Base-by-base conservation (phyloP, 1,140 invertebrate genomes). In the Drosophila bocqueti region DNA sequence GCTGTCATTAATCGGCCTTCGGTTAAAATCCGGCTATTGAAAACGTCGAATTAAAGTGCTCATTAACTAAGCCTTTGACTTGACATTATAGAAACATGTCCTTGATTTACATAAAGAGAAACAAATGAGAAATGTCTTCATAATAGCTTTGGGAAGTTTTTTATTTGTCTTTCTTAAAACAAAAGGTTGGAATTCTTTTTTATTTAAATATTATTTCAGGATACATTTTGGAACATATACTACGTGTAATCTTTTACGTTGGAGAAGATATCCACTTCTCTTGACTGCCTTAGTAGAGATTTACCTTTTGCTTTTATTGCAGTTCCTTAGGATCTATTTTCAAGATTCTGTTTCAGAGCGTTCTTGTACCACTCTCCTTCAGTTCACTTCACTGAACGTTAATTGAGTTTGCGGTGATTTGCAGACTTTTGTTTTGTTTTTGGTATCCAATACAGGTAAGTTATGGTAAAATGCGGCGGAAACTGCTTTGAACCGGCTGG, bases 401-500 rank as follows among this genome's bases (percentile, higher is more conserved):
- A 80, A 72, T 77, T 85, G 43, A 72, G 47, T 18, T 60, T 74
- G 73, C 66, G 73, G 16, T 57, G 73, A 69, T 73, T 84, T 69
- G 9, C 38, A 59, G 61, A 38, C 52, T 26, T 34, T 58, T 74
- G 49, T 36, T 50, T 43, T 21, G 55, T 42, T 50, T 50, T 43
- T 21, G 59, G 46, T 62, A 63, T 72, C 31, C 50, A 42, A 42
- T 72, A 29, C 55, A 45, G 61, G 61, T 61, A 47, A 21, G 26
- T 43, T 63, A 29, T 26, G 42, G 64, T 61, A 31, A 52, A 34
- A 57, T 49, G 59, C 65, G 68, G 82, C 72, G 60, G 15, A 61
- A 79, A 85, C 74, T 60, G 58, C 82, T 85, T 85, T 58, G 40
- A 81, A 67, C 82, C 75, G 58, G 49, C 60, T 75, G 42, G 38